phyloP scores from a whole-genome alignment of 2,113 vertebrate genomes.

The Peromyscus leucopus region DNA sequence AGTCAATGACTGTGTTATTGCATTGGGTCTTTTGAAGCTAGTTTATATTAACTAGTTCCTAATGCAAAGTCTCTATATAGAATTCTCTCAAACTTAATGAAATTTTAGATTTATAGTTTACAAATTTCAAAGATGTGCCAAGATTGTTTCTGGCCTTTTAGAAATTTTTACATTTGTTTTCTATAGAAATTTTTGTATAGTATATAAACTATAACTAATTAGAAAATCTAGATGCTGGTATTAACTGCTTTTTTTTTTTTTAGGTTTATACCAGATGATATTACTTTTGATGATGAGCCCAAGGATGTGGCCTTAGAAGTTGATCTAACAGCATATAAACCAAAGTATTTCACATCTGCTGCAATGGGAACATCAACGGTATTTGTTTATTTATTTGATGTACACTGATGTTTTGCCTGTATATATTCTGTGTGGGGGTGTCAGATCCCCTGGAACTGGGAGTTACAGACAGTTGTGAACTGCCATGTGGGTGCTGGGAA shows the following conservation, averaged over 20 bases:
- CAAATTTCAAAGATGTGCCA: conserved; percentile 63
- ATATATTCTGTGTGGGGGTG: too few species aligned
- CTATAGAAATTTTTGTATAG: conserved; percentile 54
- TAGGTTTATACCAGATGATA: conserved; percentile 90
- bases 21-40: conserved; percentile 37
- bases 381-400: background rate
- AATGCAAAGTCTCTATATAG: background rate
- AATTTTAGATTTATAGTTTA: conserved; percentile 63
- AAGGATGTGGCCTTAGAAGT: conserved; percentile 91
- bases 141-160: conserved; percentile 61
- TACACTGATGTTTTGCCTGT: too few species aligned
- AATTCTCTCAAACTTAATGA: conserved; percentile 24
- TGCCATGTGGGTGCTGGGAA: too few species aligned
- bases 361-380: conserved; percentile 95
- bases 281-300: conserved; percentile 91
- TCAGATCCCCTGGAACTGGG: too few species aligned
- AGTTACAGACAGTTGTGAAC: too few species aligned
- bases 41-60: conserved; percentile 50
- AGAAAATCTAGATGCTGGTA: conserved; percentile 69
- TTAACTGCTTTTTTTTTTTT: conserved; percentile 41
- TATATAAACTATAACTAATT: conserved; percentile 66
- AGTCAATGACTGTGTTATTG: background rate
- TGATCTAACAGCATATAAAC: conserved; percentile 92
- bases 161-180: conserved; percentile 46
- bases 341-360: conserved; percentile 95